Evolutionary conservation across 2,888 invertebrate species (phyloP), one percentile per base, ranked within the genome.

Genomic region (Tigriopus californicus): DNA sequence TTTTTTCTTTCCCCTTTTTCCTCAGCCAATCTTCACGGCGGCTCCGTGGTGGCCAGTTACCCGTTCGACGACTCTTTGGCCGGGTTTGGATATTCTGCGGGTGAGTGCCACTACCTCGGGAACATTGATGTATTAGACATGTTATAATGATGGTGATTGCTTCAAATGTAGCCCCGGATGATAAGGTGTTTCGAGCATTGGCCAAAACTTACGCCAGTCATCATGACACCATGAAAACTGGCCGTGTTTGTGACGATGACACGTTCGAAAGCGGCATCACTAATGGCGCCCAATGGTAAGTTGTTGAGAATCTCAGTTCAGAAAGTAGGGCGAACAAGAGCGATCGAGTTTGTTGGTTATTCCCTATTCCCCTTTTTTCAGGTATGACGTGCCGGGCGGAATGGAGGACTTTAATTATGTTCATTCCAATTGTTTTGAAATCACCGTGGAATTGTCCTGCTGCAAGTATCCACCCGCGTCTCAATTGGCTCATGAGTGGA

Each of bases 401-500:
- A 97, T 98, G 97, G 63, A 65, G 73, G 98, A 98, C 72, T 98
- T 91, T 84, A 97, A 92, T 73, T 98, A 98, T 70, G 68, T 91
- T 0, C 78, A 83, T 66, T 85, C 90, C 1, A 90, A 86, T 66
- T 89, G 88, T 67, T 83, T 94, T 77, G 97, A 97, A 71, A 73
- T 98, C 1, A 98, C 98, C 0, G 70, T 98, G 6, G 98, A 98
- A 71, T 74, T 98, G 63, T 90, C 92, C 20, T 98, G 98, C 71
- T 79, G 77, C 68, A 98, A 98, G 74, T 98, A 81, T 70, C 97
- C 98, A 0, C 71, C 74, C 6, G 79, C 80, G 4, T 69, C 72
- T 0, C 80, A 87, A 64, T 70, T 97, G 58, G 79, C 82, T 0
- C 70, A 74, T 1, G 89, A 82, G 70, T 98, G 98, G 98, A 68